Conservation (phyloP, 2,113 vertebrate species). For the Cromileptes altivelis region DNA sequence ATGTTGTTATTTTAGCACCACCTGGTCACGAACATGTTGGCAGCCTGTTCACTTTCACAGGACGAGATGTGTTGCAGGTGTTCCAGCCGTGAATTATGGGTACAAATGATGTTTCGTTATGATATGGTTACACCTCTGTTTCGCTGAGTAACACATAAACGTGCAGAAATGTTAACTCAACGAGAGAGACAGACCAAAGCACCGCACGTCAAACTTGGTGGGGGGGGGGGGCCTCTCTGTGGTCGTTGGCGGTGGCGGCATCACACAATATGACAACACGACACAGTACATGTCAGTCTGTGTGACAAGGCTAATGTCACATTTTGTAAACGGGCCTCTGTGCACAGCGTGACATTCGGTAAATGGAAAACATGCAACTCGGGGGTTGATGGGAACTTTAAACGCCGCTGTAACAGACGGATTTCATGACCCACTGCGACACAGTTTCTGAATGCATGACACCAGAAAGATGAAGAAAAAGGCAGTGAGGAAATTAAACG, state of each 20-base stretch:
- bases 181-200: conserved; percentile 3
- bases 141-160: conserved; percentile 4
- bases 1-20: background rate
- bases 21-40: background rate
- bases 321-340: conserved; percentile 34
- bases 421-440: background rate
- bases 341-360: conserved; percentile 28
- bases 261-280: conserved; percentile 8
- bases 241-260: background rate
- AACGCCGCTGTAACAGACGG: conserved; percentile 5
- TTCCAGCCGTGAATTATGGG: background rate
- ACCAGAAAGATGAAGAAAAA: conserved; percentile 3
- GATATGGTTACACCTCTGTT: background rate
- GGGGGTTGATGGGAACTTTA: conserved; percentile 10
- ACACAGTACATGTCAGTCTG: background rate
- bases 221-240: background rate
- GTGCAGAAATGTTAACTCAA: background rate
- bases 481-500: background rate
- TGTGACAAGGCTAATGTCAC: conserved; percentile 28
- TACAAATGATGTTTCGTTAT: background rate
- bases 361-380: conserved; percentile 37
- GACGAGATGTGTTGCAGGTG: background rate
- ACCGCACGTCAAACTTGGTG: background rate
- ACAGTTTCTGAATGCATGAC: background rate
- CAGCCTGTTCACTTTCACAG: background rate